Base-by-base conservation (phyloP, 2,888 invertebrate species). In the Xestia rhomboidea region DNA sequence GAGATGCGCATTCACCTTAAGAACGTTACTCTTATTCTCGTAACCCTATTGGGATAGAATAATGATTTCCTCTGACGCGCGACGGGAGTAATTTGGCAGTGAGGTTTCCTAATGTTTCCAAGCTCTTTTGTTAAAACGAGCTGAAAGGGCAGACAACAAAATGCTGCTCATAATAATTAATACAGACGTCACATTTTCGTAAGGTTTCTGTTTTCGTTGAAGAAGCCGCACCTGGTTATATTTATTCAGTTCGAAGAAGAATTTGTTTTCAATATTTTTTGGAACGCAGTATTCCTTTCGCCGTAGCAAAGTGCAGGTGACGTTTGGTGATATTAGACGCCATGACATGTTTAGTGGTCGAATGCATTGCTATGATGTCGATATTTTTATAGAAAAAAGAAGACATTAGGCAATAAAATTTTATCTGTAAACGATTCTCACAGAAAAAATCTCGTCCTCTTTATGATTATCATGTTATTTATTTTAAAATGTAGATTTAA, bases 151-250 rank as follows among this genome's bases (percentile, higher is more conserved):
- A 21, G 15, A 34, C 8, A 13, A 18, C 27, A 62, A 60, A 44
- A 60, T n/a, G 0, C n/a, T 46, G 41, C 13, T 64, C n/a, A 41
- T 30, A 38, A 21, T 41, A 54, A 49, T 18, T 7, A 54, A 57
- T 21, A 30, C 8, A 44, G 27, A 24, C 64, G 63, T 54, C 4
- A 8, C 51, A 4, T 11, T 46, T 64, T 74, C 2, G 34, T 64
- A 66, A 57, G 49, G 75, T 7, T 74, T 79, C 46, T 38, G 38
- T 54, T n/a, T 41, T 21, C 30, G 11, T 24, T 5, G 38, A 30
- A 78, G 46, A 54, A 73, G 54, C 81, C 81, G 64, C 18, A 54
- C 44, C 2, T 15, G 5, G 2, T 41, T 34, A 46, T 34, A n/a
- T 79, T 54, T 60, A n/a, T 18, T 69, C 24, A 21, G 7, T 46